Base-by-base conservation (phyloP, 2,888 invertebrate species). In the Plebejus anna region DNA sequence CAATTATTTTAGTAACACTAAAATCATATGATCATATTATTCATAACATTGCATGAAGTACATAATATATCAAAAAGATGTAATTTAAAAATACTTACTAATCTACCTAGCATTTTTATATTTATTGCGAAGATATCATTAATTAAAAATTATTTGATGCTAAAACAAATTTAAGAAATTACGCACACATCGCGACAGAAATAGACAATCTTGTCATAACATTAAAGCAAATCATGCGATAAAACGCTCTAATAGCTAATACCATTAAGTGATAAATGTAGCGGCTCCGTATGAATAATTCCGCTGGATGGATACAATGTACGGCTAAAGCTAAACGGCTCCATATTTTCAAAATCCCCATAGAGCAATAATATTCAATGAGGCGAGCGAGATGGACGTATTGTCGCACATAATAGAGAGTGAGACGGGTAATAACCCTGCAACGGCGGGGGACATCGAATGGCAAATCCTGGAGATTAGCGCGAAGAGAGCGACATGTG, bases 281-380 rank as follows among this genome's bases (percentile, higher is more conserved):
- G 86, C 89, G 90, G 89, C 85, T 89, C 86, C 84, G 86, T 92
- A 91, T 93, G 93, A 94, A 94, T 94, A 93, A 93, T 94, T 93
- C 92, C 89, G 83, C 87, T 86, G 87, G 87, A 90, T 89, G 92
- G 92, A 92, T 91, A 94, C 93, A 93, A 92, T 93, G 91, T 92
- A 91, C 89, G 87, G 92, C 91, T 92, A 90, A 92, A 84, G 87
- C 89, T 94, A 94, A 94, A 92, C 92, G 94, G 91, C 89, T 93
- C 91, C 94, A 94, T 94, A 93, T 94, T 94, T 94, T 92, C 90
- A 91, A 92, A 93, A 94, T 94, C 94, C 94, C 94, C 87, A 92
- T 90, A 92, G 93, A 91, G 92, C 93, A 93, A 94, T 94, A 93
- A 93, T 92, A 92, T 93, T 92, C 92, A 92, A 92, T 92, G 92